Percentiles rank a stretch among this genome's conserved stretches.
Conservation (phyloP, 2,888 invertebrate species). For the Zaprionus bogoriensis region DNA sequence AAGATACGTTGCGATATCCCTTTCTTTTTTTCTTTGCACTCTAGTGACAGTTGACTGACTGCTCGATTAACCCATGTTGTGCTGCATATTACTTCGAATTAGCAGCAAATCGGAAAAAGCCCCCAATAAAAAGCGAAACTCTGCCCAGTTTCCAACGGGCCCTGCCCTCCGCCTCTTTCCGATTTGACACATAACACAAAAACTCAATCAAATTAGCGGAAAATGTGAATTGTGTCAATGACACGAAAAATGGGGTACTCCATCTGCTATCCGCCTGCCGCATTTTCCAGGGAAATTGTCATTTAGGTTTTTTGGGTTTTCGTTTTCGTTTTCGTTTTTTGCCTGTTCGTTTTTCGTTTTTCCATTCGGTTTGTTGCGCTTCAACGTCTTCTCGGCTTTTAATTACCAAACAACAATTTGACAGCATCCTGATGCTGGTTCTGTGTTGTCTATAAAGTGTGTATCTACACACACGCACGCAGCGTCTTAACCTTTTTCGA, state of each 20-base stretch:
- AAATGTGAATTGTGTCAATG: constrained; percentile 23
- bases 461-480: constrained; percentile 35
- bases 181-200: constrained; percentile 62
- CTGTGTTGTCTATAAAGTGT: constrained; percentile 44
- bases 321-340: constrained; percentile 22
- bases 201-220: constrained; percentile 73
- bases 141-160: not conserved
- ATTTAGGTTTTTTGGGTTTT: constrained; percentile 32
- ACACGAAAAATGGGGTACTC: constrained; percentile 3
- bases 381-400: constrained; percentile 43
- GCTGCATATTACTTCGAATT: constrained; percentile 27
- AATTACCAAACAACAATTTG: constrained; percentile 74
- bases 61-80: constrained; percentile 45
- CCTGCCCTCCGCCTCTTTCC: not conserved
- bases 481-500: constrained; percentile 46
- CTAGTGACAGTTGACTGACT: constrained; percentile 46
- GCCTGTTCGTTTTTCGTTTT: constrained; percentile 4
- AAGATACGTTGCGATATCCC: not conserved
- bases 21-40: not conserved
- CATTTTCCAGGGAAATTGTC: constrained; percentile 26
- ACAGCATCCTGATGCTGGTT: constrained; percentile 71
- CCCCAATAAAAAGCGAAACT: constrained; percentile 7
- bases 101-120: not conserved
- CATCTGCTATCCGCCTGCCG: too few species aligned
- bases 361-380: constrained; percentile 22